Conservation (phyloP, 2,888 invertebrate genomes). For the Amiota communis region DNA sequence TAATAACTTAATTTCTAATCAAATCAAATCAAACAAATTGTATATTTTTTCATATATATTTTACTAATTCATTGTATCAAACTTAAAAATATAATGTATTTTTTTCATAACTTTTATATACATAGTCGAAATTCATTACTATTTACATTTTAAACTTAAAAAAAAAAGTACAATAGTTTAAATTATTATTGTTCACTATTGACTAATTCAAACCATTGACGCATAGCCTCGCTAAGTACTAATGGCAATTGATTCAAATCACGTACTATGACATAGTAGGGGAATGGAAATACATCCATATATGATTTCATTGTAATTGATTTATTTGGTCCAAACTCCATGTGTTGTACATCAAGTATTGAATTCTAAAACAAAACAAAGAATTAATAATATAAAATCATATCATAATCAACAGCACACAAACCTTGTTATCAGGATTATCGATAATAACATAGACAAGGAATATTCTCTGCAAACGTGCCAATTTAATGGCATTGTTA, state of each 20-base stretch:
- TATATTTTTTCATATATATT: neutral
- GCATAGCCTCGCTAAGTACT: conserved; percentile 93
- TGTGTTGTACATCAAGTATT: conserved; percentile 89
- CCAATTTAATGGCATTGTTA: conserved; percentile 84
- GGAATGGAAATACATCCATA: conserved; percentile 97
- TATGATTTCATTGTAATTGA: conserved; percentile 81
- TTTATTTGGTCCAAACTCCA: conserved; percentile 67
- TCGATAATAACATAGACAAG: conserved; percentile 96
- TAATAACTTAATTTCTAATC: neutral
- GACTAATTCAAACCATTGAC: conserved; percentile 99
- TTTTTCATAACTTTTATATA: neutral
- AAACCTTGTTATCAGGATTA: conserved; percentile 90
- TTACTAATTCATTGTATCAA: neutral
- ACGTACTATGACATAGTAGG: conserved; percentile 94
- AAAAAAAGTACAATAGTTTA: neutral
- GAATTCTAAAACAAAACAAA: conserved; percentile 80
- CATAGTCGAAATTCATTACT: too few species aligned
- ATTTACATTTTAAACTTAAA: neutral
- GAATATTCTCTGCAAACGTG: conserved; percentile 88
- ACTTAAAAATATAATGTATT: neutral
- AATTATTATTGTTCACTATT: conserved; percentile 71
- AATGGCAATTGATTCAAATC: conserved; percentile 91
- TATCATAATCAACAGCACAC: conserved; percentile 24
- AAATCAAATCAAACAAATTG: neutral
- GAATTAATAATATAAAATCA: too few species aligned